These are phyloP conservation scores for Sander lucioperca DNA, from an alignment of 2,113 vertebrate genomes.

Conservation along the genomic window DNA sequence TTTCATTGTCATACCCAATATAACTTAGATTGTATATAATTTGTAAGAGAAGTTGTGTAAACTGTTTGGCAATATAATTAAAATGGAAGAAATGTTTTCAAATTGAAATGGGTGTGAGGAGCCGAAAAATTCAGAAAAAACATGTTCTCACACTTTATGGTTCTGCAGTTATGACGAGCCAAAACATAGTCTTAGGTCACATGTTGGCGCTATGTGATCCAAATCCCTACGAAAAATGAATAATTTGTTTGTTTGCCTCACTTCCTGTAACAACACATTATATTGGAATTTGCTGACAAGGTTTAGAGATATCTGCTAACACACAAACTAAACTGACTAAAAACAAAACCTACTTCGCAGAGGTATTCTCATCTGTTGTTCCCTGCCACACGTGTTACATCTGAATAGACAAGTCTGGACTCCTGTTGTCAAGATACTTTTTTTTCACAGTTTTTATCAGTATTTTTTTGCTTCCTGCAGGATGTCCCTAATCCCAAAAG, in stretches of 20 bases:
- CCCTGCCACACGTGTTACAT: neutral
- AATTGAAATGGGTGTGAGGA: neutral
- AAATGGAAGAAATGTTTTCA: neutral
- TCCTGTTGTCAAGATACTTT: slow-evolving; percentile 1
- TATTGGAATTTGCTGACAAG: too few species aligned
- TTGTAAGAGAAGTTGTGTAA: neutral
- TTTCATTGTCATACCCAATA: neutral
- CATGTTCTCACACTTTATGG: neutral
- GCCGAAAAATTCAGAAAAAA: neutral
- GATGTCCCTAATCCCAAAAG: slow-evolving; percentile 1
- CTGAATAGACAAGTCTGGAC: neutral
- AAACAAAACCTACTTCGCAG: neutral
- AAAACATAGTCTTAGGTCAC: neutral
- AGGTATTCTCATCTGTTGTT: neutral
- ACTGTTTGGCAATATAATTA: neutral
- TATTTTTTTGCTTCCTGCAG: slow-evolving; percentile 12
- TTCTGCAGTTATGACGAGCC: neutral
- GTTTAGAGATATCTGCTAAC: neutral
- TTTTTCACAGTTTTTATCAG: neutral
- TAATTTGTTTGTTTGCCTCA: neutral
- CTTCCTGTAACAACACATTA: neutral
- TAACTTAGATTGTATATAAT: neutral
- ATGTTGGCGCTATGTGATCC: neutral
- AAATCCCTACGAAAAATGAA: neutral
- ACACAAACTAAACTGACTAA: neutral